Percentiles rank a stretch among this genome's conserved stretches.
These are phyloP conservation scores for Pan troglodytes DNA, from an alignment of 2,113 vertebrate genomes.

Conservation along the genomic window NHGRI_mPanTro3-v2.1_pri NC_072414.2:83658001-83658500, in stretches of 20 bases:
- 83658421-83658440: not conserved
- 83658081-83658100: rapidly evolving
- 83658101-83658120: not conserved
- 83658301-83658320: not conserved
- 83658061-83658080: too few relatives aligned
- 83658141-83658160: not conserved
- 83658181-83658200: rapidly evolving
- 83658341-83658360: not conserved
- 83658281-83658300: not conserved
- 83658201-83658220: rapidly evolving
- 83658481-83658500: not conserved
- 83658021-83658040: not conserved
- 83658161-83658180: rapidly evolving
- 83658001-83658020: not conserved
- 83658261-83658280: not conserved
- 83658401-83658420: not conserved
- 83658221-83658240: rapidly evolving
- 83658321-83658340: too few relatives aligned
- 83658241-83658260: not conserved
- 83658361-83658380: rapidly evolving
- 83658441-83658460: not conserved
- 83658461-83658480: not conserved
- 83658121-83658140: not conserved
- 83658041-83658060: not conserved
- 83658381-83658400: not conserved